Base-by-base conservation (phyloP, 2,113 vertebrate species). In the Chaetodon trifascialis region DNA sequence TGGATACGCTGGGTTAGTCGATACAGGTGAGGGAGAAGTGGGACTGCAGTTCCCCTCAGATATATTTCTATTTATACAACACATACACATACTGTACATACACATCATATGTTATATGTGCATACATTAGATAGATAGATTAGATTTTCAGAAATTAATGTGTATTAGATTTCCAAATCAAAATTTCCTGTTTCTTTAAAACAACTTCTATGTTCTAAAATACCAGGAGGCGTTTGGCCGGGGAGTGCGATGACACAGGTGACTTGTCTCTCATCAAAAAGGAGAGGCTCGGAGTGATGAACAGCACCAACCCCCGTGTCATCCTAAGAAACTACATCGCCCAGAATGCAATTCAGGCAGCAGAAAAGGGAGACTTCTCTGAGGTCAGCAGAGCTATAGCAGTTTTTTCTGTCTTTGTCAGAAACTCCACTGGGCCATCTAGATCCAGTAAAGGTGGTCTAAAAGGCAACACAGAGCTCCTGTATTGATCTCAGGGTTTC, bases 321-420 rank as follows among this genome's bases (percentile, higher is more conserved):
- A 90, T 98, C 23, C 86, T 98, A 60, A 94, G 97, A 72, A 98
- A 98, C 86, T 97, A 98, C n/a, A 97, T 98, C 1, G 97, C 97
- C 12, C 97, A 98, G 87, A 96, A 96, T 23, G 97, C 97, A 88
- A 97, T 98, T 66, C 92, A 96, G 71, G 95, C 95, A 12, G 97
- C 97, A 0, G 97, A 98, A 90, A 94, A 90, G 0, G 97, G 96
- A 23, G 96, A 98, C 88, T 98, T 97, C 79, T 94, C 95, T 5
- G 96, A 98, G 97, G 97, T 95, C 80, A 49, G 93, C 17, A 49
- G 46, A 15, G 11, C 1, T n/a, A 17, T 21, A 12, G 8, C 12
- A 46, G 30, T 42, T 9, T 21, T 16, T 25, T 54, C 30, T 21
- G 19, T 51, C n/a, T 38, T 11, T 55, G 2, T 62, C 10, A 30